Base-by-base conservation (phyloP, 2,888 invertebrate species). In the Lepidochrysops patricia region DNA sequence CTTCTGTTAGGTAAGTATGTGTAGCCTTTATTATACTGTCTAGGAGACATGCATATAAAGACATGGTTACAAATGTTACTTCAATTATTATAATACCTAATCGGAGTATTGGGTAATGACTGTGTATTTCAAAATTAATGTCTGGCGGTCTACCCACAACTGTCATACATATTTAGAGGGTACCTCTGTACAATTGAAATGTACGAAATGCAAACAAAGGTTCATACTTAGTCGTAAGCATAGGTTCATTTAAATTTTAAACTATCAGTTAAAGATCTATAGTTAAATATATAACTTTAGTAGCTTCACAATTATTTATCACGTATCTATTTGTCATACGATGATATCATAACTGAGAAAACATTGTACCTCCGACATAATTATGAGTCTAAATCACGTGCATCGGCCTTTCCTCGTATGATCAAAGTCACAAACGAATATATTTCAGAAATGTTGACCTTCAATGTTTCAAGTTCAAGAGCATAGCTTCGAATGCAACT, bases 321-420 rank as follows among this genome's bases (percentile, higher is more conserved):
- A 27, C 9, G n/a, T n/a, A 7, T 6, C 27, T 52, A 52, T 52
- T 50, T 50, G 7, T 13, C 52, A 52, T 15, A 52, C 27, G 27
- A 52, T 52, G 52, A 26, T 27, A 26, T 52, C 52, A 52, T 52
- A 52, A 26, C 52, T 52, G 27, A 19, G 43, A 43, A 43, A 43
- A 43, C 12, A 43, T 43, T 12, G 43, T 23, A 29, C 29, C 9
- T 29, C 6, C 19, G 12, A 19, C 43, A 43, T 43, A 9, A 43
- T n/a, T 34, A n/a, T 6, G 19, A 23, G 4, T 19, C 6, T 35
- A 13, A 13, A 35, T 4, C 13, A 35, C 19, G 3, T 1, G 19
- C 12, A 23, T 9, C 19, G 43, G 5, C 43, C 43, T 43, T 34
- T 34, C 19, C 43, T 43, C 1, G 2, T 6, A 43, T 43, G 37